phyloP scores from a whole-genome alignment of 2,888 invertebrate genomes.

The Drosophila lutescens region DNA sequence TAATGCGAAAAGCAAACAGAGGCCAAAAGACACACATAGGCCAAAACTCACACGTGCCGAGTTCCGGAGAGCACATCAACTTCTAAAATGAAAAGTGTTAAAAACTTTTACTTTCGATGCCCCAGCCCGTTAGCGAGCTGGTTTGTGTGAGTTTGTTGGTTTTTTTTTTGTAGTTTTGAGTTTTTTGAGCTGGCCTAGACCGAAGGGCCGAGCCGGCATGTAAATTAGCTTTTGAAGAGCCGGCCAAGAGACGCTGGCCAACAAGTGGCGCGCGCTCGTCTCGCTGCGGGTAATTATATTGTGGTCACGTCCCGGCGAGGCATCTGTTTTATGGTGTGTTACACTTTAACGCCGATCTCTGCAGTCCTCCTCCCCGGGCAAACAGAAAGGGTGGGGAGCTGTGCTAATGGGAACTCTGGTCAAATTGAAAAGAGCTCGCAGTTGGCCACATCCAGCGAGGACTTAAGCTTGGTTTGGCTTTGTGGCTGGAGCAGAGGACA shows the following conservation, averaged over 20 bases:
- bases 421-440: constrained; percentile 24
- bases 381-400: constrained; percentile 11
- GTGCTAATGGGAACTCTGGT: constrained; percentile 3
- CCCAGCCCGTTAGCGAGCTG: constrained; percentile 24
- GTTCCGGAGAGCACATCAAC: constrained; percentile 40
- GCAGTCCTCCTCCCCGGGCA: constrained; percentile 16
- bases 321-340: constrained; percentile 80
- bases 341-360: constrained; percentile 73
- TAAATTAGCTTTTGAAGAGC: constrained; percentile 73
- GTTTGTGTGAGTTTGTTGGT: constrained; percentile 9
- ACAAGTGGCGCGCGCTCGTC: constrained; percentile 69
- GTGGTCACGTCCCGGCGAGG: constrained; percentile 80
- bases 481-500: not conserved
- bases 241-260: constrained; percentile 49
- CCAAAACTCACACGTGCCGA: constrained; percentile 19
- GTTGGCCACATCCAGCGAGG: constrained; percentile 2
- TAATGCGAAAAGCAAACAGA: constrained; percentile 73
- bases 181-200: constrained; percentile 32
- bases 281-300: constrained; percentile 78
- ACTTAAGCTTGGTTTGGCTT: constrained; percentile 12
- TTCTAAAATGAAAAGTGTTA: constrained; percentile 79
- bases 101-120: constrained; percentile 74
- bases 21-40: constrained; percentile 36
- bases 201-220: constrained; percentile 53
- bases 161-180: constrained; percentile 34